phyloP scores from a whole-genome alignment of 1,140 invertebrate genomes.

The Spodoptera litura region DNA sequence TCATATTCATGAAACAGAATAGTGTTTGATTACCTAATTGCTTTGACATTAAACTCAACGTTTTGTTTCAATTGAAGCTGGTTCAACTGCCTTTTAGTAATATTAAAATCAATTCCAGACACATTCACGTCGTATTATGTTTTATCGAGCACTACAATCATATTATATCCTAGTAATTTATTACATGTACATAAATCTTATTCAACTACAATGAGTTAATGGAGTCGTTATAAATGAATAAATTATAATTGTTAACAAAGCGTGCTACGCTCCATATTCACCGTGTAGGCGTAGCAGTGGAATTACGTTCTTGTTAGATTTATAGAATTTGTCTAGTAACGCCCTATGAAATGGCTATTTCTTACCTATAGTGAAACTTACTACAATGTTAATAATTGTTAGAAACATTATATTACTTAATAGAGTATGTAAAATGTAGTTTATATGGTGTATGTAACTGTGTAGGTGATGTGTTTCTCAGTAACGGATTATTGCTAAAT shows the following conservation, averaged over 20 bases:
- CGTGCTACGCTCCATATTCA: constrained; percentile 13
- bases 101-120: too few species aligned
- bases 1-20: too few species aligned
- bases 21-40: too few species aligned
- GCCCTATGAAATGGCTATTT: too few species aligned
- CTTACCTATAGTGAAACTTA: background rate
- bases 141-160: background rate
- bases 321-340: too few species aligned
- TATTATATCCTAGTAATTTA: background rate
- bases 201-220: too few species aligned
- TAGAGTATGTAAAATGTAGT: background rate
- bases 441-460: background rate
- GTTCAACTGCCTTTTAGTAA: background rate
- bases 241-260: background rate
- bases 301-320: too few species aligned
- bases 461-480: background rate
- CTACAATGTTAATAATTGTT: background rate
- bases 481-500: constrained; percentile 7
- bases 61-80: too few species aligned
- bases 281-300: background rate
- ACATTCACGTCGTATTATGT: too few species aligned
- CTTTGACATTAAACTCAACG: too few species aligned
- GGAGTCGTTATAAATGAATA: too few species aligned
- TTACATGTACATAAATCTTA: too few species aligned
- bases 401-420: background rate